These are phyloP conservation scores for Catalaphyllia jardinei DNA, from an alignment of 64 coral and sea anemone genomes.

Conservation along the genomic window DNA sequence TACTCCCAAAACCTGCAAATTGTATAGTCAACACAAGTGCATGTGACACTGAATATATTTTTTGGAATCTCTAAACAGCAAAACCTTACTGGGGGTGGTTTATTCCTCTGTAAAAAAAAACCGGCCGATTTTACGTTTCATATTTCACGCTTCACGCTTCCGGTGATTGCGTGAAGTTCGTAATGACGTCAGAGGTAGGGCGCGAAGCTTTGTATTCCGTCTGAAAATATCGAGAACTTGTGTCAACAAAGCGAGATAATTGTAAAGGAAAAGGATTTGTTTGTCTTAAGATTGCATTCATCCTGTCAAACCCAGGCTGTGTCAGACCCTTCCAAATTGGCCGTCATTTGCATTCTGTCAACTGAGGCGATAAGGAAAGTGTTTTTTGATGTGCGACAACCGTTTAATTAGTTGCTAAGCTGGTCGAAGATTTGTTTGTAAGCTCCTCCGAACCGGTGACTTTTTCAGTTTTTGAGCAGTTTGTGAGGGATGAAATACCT, in stretches of 20 bases:
- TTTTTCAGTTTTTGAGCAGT: background rate
- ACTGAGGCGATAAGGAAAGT: conserved; percentile 29
- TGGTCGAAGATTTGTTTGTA: background rate
- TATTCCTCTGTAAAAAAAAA: too few relatives aligned
- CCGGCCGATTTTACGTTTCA: background rate
- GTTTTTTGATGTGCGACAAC: background rate
- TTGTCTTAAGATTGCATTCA: background rate
- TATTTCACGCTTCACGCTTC: background rate
- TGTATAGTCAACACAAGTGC: too few relatives aligned
- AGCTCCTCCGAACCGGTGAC: background rate
- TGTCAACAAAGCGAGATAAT: background rate
- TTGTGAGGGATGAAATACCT: background rate
- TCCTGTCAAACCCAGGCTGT: conserved; percentile 13
- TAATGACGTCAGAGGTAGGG: conserved; percentile 1
- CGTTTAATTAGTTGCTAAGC: background rate
- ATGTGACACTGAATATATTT: too few relatives aligned
- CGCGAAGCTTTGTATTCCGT: conserved; percentile 21
- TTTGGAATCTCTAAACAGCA: too few relatives aligned
- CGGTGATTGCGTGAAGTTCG: background rate
- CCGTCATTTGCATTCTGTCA: conserved; percentile 10
- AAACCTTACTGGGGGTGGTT: too few relatives aligned
- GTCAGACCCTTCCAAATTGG: background rate
- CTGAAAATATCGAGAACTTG: background rate
- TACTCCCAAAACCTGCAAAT: too few relatives aligned
- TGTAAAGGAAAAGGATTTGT: conserved; percentile 15